phyloP scores from a whole-genome alignment of 2,797 vertebrate genomes.

The Lepus oiostolus region DNA sequence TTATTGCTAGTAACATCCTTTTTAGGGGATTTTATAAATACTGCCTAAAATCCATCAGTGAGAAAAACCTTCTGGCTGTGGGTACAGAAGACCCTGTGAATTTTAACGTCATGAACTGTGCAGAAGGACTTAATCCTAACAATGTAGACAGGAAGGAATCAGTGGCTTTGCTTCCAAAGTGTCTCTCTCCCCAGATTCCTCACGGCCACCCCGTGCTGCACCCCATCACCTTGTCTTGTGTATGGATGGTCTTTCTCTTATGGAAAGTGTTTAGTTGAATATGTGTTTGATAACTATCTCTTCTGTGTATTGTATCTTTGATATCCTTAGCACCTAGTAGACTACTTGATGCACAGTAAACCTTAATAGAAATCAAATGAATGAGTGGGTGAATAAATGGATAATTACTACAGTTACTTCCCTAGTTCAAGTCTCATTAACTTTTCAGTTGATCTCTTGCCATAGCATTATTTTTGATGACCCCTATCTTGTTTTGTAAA shows the following conservation, averaged over 20 bases:
- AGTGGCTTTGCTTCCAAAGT: background rate
- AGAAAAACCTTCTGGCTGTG: background rate
- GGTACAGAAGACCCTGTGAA: background rate
- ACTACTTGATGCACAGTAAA: background rate
- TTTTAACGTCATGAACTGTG: background rate
- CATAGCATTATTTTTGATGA: background rate
- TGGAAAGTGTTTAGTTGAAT: background rate
- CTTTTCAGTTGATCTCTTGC: background rate
- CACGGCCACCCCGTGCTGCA: fast-evolving
- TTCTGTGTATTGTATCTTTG: background rate
- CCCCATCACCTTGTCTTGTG: background rate
- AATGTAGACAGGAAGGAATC: background rate
- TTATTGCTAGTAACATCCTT: background rate
- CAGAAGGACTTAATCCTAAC: background rate
- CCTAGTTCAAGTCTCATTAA: background rate
- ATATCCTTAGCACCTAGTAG: background rate
- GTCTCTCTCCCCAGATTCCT: background rate
- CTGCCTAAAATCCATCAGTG: background rate
- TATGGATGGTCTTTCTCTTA: background rate
- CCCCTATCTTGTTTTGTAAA: background rate
- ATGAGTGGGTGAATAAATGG: background rate
- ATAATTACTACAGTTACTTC: background rate
- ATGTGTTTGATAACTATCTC: background rate
- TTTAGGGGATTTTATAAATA: background rate
- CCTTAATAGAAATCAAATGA: slow-evolving; percentile 13